A percentile compares a stretch with the other conserved stretches of the same genome.
Evolutionary conservation across 2,797 vertebrate genomes (phyloP).

Genomic region (Oreonectes daqikongensis): DNA sequence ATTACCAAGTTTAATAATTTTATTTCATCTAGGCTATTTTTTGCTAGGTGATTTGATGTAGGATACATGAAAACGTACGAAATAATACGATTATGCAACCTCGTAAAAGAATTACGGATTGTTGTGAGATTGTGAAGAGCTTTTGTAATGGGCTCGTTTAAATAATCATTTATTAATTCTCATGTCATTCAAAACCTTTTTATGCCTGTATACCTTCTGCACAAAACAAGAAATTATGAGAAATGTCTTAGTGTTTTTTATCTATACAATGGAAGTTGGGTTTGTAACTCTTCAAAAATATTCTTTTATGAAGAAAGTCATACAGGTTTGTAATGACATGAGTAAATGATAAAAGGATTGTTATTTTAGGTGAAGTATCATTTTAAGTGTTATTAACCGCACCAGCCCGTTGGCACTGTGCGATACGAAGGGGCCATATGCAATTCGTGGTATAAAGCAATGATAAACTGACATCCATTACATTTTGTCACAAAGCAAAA

Average conservation of each 20-base stretch:
- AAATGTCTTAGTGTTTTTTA: too few relatives aligned
- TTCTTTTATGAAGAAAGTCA: too few relatives aligned
- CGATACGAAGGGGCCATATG: slow-evolving; percentile 52
- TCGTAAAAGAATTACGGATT: too few relatives aligned
- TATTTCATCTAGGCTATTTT: neutral
- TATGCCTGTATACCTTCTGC: neutral
- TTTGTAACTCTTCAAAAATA: too few relatives aligned
- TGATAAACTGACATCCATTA: slow-evolving; percentile 58
- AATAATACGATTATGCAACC: too few relatives aligned
- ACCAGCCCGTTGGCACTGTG: slow-evolving; percentile 54
- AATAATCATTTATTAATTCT: too few relatives aligned
- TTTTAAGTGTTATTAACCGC: neutral
- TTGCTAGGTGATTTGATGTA: neutral
- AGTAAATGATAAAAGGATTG: too few relatives aligned
- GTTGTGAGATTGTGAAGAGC: neutral
- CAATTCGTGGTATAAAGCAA: slow-evolving; percentile 15
- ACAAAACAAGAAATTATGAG: too few relatives aligned
- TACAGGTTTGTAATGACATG: too few relatives aligned
- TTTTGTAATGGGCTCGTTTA: slow-evolving; percentile 17
- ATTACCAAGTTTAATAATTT: neutral
- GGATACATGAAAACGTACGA: neutral
- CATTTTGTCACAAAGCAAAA: slow-evolving; percentile 55
- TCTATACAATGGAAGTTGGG: too few relatives aligned
- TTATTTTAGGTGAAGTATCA: too few relatives aligned
- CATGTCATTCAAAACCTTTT: too few relatives aligned